Evolutionary conservation across 2,797 vertebrate genomes (phyloP), one percentile per base, ranked within the genome.

Genomic region (Podarcis lilfordi): DNA sequence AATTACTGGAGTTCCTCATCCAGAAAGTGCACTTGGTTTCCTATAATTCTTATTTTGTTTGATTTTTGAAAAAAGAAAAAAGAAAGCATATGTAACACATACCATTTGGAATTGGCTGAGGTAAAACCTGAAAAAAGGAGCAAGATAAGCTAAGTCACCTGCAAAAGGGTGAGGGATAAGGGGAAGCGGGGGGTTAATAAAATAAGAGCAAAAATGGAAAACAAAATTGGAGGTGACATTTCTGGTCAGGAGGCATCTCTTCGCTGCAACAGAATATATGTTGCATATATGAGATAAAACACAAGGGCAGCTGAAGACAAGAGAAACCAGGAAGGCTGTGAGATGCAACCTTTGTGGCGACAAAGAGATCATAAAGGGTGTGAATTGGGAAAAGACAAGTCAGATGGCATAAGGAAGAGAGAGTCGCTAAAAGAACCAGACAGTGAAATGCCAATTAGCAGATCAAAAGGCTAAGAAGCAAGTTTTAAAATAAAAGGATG

Each of bases 1-100:
- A 94, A 85, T 96, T 96, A 93, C 86, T 90, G 86, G 91, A 93
- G 66, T 91, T 90, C 90, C 86, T 95, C 92, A 93, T 93, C 92
- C 91, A 93, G 90, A 94, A 96, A 94, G n/a, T 87, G 69, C 77
- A 69, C 50, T 86, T 90, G 77, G 92, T 94, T 94, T 96, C 85
- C 11, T 0, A 80, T 85, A 92, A 94, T 91, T 90, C 59, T 92
- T 91, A 89, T 77, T 91, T 80, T 83, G 75, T 91, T 93, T 91
- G 85, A 83, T 89, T 91, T 89, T 86, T 55, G 50, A 55, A 55
- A 55, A 55, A 55, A 45, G 45, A 45, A 45, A 45, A 45, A 45
- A 55, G 50, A 15, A 55, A 84, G 79, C 35, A 45, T 82, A 68
- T 75, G 86, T 94, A 95, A 83, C 71, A 94, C 81, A 80, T 80